Conservation (phyloP, 2,888 invertebrate genomes). For the Flexamia atlantica region DNA sequence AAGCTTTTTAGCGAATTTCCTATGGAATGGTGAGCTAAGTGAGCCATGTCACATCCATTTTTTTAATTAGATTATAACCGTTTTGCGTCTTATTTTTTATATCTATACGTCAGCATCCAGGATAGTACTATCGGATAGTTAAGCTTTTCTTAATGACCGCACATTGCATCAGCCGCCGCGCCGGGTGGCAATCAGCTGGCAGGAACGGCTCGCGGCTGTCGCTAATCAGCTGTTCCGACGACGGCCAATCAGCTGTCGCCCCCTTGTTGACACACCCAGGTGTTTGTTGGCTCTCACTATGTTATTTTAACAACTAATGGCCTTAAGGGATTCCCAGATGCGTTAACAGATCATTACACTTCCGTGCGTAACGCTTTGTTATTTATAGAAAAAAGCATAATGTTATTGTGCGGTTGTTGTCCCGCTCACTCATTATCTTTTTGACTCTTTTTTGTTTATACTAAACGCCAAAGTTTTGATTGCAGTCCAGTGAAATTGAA, state of each 20-base stretch:
- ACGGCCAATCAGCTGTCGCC: conserved; percentile 2
- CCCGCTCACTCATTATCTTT: no score
- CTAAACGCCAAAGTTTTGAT: no score
- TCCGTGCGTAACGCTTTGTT: not conserved
- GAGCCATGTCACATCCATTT: not conserved
- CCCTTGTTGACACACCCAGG: conserved; percentile 30
- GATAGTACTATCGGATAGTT: conserved; percentile 6
- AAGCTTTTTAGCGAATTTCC: no score
- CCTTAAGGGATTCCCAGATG: not conserved
- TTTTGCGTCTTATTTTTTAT: conserved; percentile 1
- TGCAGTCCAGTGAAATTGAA: no score
- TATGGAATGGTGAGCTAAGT: no score
- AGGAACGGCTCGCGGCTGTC: not conserved
- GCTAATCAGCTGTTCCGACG: conserved; percentile 23
- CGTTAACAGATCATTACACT: not conserved
- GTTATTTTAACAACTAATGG: conserved; percentile 28
- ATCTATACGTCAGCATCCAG: conserved; percentile 8
- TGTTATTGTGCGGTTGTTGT: no score
- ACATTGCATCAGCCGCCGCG: conserved; percentile 24
- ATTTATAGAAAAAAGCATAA: not conserved
- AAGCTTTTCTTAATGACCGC: conserved; percentile 28
- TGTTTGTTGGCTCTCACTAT: not conserved
- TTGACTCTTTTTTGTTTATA: no score
- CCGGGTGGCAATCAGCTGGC: not conserved
- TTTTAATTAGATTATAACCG: not conserved